Percentiles rank a stretch among this genome's conserved stretches.
Evolutionary conservation across 2,113 vertebrate species (phyloP).

Genomic region (Chrysochloris asiatica): DNA sequence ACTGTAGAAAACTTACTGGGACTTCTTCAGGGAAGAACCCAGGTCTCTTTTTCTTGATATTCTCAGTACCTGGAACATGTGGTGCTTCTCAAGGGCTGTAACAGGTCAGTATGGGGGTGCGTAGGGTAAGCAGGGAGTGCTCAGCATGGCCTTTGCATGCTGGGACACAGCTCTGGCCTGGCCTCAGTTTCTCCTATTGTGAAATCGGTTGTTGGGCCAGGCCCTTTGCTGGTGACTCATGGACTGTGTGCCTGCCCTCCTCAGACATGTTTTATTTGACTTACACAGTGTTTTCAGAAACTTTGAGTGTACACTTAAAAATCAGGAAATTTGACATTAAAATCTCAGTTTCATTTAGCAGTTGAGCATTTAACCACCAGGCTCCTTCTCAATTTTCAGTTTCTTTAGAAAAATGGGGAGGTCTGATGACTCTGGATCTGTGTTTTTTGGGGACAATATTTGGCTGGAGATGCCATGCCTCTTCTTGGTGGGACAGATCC

Average conservation of each 20-base stretch:
- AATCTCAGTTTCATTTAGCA: background rate
- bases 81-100: background rate
- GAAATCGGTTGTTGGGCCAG: background rate
- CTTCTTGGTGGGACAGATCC: background rate
- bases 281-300: background rate
- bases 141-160: background rate
- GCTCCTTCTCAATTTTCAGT: background rate
- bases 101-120: background rate
- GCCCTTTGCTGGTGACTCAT: background rate
- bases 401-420: background rate
- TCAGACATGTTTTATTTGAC: background rate
- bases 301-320: background rate
- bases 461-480: accelerated
- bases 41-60: background rate
- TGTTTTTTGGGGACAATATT: background rate
- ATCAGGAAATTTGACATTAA: constrained; percentile 8
- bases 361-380: background rate
- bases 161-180: background rate
- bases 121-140: accelerated
- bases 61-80: background rate
- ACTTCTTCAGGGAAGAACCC: accelerated
- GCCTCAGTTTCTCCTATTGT: background rate
- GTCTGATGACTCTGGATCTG: background rate
- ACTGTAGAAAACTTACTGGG: background rate
- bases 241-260: accelerated